A percentile compares a stretch with the other conserved stretches of the same genome.
Conservation (phyloP, 2,113 vertebrate species). For the Hemibagrus wyckioides region DNA sequence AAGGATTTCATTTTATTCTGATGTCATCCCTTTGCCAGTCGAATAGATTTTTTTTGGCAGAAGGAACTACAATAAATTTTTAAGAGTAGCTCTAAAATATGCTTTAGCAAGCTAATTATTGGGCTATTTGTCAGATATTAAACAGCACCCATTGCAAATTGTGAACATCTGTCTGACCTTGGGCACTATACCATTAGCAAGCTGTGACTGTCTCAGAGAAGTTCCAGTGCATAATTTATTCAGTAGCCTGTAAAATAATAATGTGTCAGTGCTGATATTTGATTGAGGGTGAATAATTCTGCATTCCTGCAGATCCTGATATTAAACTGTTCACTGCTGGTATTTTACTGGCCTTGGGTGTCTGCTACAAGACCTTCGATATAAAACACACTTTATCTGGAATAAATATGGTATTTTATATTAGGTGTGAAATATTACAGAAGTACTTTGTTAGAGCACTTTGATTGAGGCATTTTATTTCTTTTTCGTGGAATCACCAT, state of each 20-base stretch:
- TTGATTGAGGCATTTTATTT: not conserved
- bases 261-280: slow-evolving; percentile 46
- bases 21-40: not conserved
- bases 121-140: slow-evolving; percentile 9
- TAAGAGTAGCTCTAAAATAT: not conserved
- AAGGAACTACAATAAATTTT: too few relatives aligned
- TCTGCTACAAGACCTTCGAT: not conserved
- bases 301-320: slow-evolving; percentile 8
- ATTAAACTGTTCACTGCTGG: slow-evolving; percentile 8
- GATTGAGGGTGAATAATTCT: slow-evolving; percentile 49
- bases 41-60: not conserved
- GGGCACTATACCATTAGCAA: slow-evolving; percentile 37
- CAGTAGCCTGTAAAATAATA: slow-evolving; percentile 47
- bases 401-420: not conserved
- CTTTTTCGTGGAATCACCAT: not conserved
- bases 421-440: not conserved
- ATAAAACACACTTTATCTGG: not conserved
- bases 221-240: slow-evolving; percentile 45
- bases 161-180: slow-evolving; percentile 38
- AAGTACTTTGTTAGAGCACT: not conserved
- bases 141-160: not conserved
- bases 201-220: slow-evolving; percentile 19
- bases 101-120: slow-evolving; percentile 33
- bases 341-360: not conserved
- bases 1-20: not conserved